Conservation (phyloP, 2,113 vertebrate species). For the Hippocampus zosterae region DNA sequence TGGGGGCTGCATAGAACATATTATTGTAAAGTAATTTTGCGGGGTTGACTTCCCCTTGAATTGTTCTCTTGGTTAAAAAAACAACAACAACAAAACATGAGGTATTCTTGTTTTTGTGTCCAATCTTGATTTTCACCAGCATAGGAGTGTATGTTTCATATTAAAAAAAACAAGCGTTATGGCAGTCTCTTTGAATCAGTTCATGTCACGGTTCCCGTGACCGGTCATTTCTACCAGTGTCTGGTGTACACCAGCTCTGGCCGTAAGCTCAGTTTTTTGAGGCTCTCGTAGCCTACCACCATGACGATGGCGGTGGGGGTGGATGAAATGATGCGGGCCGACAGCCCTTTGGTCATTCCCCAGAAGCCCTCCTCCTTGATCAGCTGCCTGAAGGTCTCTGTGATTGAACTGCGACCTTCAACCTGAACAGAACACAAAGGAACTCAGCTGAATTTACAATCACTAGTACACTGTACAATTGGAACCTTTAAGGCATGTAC, state of each 20-base stretch:
- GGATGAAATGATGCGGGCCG: slow-evolving; percentile 91
- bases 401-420: slow-evolving; percentile 86
- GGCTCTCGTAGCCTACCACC: slow-evolving; percentile 92
- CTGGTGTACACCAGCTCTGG: slow-evolving; percentile 90
- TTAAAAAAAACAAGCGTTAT: background rate
- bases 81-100: background rate
- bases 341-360: slow-evolving; percentile 94
- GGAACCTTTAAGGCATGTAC: background rate
- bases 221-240: slow-evolving; percentile 79
- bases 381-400: slow-evolving; percentile 87
- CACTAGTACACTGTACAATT: too few species aligned
- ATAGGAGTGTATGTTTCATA: background rate
- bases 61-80: slow-evolving; percentile 3
- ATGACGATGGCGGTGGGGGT: slow-evolving; percentile 92
- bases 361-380: slow-evolving; percentile 89
- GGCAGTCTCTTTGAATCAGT: background rate
- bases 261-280: slow-evolving; percentile 92
- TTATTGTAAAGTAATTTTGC: too few species aligned
- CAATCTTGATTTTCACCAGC: background rate
- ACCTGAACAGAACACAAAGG: slow-evolving; percentile 71
- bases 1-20: too few species aligned
- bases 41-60: too few species aligned
- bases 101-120: background rate
- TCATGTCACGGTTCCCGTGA: background rate
- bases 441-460: too few species aligned